A percentile compares a stretch with the other conserved stretches of the same genome.
phyloP scores from a whole-genome alignment of 2,113 vertebrate species.

The Chaenocephalus aceratus region DNA sequence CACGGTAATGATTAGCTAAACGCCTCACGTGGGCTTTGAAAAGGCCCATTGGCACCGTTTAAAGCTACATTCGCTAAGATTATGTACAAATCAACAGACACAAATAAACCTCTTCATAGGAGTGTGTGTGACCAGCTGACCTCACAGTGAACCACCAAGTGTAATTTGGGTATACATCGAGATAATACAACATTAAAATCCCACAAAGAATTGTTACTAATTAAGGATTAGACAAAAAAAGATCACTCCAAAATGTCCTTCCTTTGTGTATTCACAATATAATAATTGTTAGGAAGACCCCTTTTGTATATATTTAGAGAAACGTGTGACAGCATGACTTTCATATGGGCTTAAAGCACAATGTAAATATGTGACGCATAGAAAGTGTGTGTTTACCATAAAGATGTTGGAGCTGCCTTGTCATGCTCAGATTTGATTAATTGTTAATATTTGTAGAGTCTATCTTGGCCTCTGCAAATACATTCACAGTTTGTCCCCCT shows the following conservation, averaged over 20 bases:
- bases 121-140: slow-evolving; percentile 2
- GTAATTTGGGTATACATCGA: background rate
- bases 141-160: background rate
- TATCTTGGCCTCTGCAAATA: background rate
- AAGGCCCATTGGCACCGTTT: slow-evolving; percentile 24
- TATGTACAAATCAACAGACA: slow-evolving; percentile 22
- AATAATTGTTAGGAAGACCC: background rate
- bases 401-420: background rate
- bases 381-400: background rate
- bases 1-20: slow-evolving; percentile 56
- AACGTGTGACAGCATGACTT: background rate
- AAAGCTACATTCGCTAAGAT: slow-evolving; percentile 40
- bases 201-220: background rate
- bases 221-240: background rate
- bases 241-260: background rate
- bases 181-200: background rate
- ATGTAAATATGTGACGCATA: background rate
- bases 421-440: background rate
- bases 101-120: slow-evolving; percentile 10
- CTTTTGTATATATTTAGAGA: background rate
- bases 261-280: background rate
- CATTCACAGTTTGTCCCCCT: too few relatives aligned
- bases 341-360: background rate
- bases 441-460: background rate
- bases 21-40: slow-evolving; percentile 33